Base-by-base conservation (phyloP, 2,888 invertebrate species). In the Lithosia quadra region DNA sequence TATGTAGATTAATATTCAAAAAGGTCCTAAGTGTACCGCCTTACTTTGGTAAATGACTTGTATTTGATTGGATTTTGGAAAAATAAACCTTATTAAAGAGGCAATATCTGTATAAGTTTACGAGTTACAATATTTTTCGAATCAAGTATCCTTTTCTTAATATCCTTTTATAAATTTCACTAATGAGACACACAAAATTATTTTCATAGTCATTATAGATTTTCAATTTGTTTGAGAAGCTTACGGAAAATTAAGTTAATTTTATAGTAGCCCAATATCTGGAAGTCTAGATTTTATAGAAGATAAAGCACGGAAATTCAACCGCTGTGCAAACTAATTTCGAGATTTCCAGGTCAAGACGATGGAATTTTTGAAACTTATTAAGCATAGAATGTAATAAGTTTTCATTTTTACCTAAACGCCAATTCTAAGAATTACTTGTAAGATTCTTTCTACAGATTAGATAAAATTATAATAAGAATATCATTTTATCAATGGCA, bases 401-500 rank as follows among this genome's bases (percentile, higher is more conserved):
- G 49, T 18, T 43, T 18, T 18, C 7, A 18, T 39, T 15, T 15
- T 39, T 39, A 43, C 1, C 18, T 43, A 18, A 18, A 43, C 15
- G 1, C 18, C 18, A 18, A 18, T 43, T 43, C 7, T 18, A 0
- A 43, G 43, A 5, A 43, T 43, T 18, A 18, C 7, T 43, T 18
- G 7, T 15, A 5, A 18, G 18, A 43, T 4, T 43, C 0, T 43
- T 43, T 18, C 18, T 18, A 43, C 18, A 43, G 43, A 43, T 43
- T 39, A 15, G 15, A 39, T 0, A 49, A 49, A 8, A n/a, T 49
- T 49, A 49, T 49, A 5, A 1, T 8, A 49, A 49, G 49, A 49
- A 49, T n/a, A 49, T 49, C n/a, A n/a, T 49, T 49, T 49, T n/a
- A 49, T n/a, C 49, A n/a, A 49, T 49, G 49, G 49, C n/a, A 49